Evolutionary conservation across 2,888 invertebrate genomes (phyloP), one percentile per base, ranked within the genome.

Genomic region (Drosophila affinis): DNA sequence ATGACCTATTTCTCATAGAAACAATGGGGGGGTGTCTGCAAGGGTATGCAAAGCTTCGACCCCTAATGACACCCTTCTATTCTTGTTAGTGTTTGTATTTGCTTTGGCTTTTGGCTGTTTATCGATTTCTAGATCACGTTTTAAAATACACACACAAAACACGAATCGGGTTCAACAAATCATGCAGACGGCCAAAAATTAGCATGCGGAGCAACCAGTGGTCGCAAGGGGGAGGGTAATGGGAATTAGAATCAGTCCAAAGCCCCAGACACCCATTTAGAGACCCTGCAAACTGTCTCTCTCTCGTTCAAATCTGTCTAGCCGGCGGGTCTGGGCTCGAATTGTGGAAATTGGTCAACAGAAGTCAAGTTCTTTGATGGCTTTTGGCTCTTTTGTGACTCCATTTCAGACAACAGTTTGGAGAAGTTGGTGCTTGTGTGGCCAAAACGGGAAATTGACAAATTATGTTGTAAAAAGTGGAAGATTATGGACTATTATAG

Each of bases 111-210:
- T 39, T 52, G 64, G 58, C 65, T 58, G 62, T 63, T 78, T 86
- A 79, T 89, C 81, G 87, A 88, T 86, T 88, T 78, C 76, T 73
- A 76, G 77, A 79, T 86, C 77, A 77, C 86, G 65, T 60, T 87
- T 85, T 58, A 71, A 76, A 88, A 55, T 49, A 49, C 49, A 47
- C 58, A 48, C 34, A 27, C 27, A 47, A 55, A 54, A 67, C 56
- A 54, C 68, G 69, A 75, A 78, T 87, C 69, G 72, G 54, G 47
- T 57, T 56, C 52, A 51, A 74, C 49, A 74, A 70, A 77, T 79
- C 62, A 54, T 47, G 39, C 45, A 52, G 62, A 58, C 62, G 24
- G 53, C 62, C 65, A 67, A 44, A 60, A 72, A 75, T 82, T 82
- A 69, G 58, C 68, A 72, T 68, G 49, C 52, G 69, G 29, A 49